Conservation (phyloP, 1,140 invertebrate genomes). For the Orius insidiosus region DNA sequence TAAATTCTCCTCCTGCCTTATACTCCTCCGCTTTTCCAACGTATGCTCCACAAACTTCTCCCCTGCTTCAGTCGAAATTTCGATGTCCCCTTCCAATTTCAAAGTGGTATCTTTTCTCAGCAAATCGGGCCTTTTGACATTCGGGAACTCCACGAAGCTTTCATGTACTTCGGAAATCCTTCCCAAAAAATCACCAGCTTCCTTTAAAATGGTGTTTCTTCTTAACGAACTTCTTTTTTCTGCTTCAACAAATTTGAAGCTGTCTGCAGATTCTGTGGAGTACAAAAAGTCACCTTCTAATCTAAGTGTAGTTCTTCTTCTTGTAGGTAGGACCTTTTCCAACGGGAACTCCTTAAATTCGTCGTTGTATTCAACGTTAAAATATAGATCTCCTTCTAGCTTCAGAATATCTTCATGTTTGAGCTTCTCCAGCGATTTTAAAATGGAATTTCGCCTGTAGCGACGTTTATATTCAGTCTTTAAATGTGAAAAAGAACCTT, state of each 20-base stretch:
- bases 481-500: slow-evolving; percentile 14
- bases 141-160: slow-evolving; percentile 7
- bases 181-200: slow-evolving; percentile 16
- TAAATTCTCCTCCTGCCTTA: too few species aligned
- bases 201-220: slow-evolving; percentile 7
- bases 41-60: slow-evolving; percentile 16
- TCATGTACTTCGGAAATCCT: slow-evolving; percentile 12
- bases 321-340: background rate
- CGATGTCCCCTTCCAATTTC: slow-evolving; percentile 18
- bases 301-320: slow-evolving; percentile 10
- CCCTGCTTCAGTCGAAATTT: slow-evolving; percentile 13
- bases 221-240: slow-evolving; percentile 2
- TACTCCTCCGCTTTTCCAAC: too few species aligned
- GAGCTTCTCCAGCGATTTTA: slow-evolving; percentile 3
- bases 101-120: slow-evolving; percentile 16
- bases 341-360: slow-evolving; percentile 13
- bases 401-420: slow-evolving; percentile 11
- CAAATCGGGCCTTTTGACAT: slow-evolving; percentile 13
- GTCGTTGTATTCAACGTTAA: slow-evolving; percentile 16
- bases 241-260: slow-evolving; percentile 8
- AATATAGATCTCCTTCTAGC: slow-evolving; percentile 16
- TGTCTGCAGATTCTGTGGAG: slow-evolving; percentile 6
- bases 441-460: slow-evolving; percentile 11
- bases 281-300: slow-evolving; percentile 3
- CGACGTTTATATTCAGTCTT: slow-evolving; percentile 18